Evolutionary conservation across 2,888 invertebrate genomes (phyloP).

Genomic region (Marronus borbonicus): DNA sequence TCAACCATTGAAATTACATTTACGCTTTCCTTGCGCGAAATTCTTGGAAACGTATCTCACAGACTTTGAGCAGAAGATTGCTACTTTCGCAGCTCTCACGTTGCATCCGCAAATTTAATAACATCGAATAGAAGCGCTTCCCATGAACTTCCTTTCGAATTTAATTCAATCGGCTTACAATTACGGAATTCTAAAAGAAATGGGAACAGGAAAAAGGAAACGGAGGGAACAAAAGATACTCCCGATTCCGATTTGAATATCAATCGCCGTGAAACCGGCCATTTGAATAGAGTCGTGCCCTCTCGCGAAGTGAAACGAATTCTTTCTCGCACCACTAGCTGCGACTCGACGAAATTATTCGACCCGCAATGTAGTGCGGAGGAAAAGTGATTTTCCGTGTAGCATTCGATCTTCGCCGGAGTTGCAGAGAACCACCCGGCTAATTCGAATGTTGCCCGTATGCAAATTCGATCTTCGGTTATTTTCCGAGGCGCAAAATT

Average conservation of each 20-base stretch:
- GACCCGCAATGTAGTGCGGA: not conserved
- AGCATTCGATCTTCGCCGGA: not conserved
- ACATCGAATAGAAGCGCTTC: not conserved
- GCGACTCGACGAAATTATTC: not conserved
- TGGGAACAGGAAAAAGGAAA: not conserved
- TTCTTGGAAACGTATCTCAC: too few species aligned
- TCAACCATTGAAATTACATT: too few species aligned
- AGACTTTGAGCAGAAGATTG: too few species aligned
- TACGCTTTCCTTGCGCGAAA: too few species aligned
- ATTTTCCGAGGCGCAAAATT: too few species aligned
- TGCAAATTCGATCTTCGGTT: not conserved
- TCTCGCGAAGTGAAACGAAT: not conserved
- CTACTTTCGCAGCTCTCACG: too few species aligned
- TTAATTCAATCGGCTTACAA: conserved; percentile 1
- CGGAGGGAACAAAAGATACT: not conserved
- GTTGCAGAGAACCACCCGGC: not conserved
- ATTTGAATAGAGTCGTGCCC: not conserved
- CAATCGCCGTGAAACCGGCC: not conserved
- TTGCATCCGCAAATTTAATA: not conserved
- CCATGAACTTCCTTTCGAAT: not conserved
- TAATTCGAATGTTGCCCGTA: not conserved
- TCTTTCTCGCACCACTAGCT: not conserved
- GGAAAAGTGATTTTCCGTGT: conserved; percentile 7
- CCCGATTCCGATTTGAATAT: conserved; percentile 8
- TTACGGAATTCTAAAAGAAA: too few species aligned